These are phyloP conservation scores for Ctenicera cuprea DNA, from an alignment of 2,888 invertebrate genomes.

Conservation along the genomic window DNA sequence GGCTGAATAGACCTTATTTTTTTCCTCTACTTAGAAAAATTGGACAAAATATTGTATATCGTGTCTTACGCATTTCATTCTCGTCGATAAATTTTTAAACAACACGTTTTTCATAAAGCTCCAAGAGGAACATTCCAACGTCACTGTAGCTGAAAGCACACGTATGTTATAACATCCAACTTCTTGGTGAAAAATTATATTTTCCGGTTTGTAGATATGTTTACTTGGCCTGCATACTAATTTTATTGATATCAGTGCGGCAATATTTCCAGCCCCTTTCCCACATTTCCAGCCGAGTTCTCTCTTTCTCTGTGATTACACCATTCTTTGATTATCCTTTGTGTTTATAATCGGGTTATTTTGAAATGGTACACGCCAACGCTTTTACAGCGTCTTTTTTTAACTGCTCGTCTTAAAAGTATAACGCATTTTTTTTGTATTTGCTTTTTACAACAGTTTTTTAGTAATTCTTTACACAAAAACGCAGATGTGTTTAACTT, in stretches of 20 bases:
- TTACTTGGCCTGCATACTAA: constrained; percentile 35
- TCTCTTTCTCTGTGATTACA: constrained; percentile 48
- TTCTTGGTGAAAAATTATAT: constrained; percentile 23
- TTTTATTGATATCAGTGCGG: constrained; percentile 37
- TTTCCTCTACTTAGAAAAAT: too few species aligned
- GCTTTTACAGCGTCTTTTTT: constrained; percentile 49
- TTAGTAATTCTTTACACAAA: background rate
- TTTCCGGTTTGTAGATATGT: constrained; percentile 26
- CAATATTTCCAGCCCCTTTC: constrained; percentile 47
- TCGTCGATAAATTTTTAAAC: too few species aligned
- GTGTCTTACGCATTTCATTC: too few species aligned
- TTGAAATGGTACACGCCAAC: constrained; percentile 52
- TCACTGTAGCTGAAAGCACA: background rate
- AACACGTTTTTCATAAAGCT: too few species aligned
- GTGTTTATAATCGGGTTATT: constrained; percentile 53
- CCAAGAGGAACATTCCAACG: background rate
- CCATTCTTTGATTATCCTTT: constrained; percentile 49
- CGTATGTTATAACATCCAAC: background rate
- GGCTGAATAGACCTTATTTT: too few species aligned
- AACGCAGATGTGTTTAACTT: too few species aligned
- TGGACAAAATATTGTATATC: too few species aligned
- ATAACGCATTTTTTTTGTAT: background rate
- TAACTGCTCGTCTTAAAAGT: constrained; percentile 43
- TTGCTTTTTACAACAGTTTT: background rate
- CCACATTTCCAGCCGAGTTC: constrained; percentile 49